Conservation (phyloP, 2,888 invertebrate genomes). For the Lepidonotus clava region DNA sequence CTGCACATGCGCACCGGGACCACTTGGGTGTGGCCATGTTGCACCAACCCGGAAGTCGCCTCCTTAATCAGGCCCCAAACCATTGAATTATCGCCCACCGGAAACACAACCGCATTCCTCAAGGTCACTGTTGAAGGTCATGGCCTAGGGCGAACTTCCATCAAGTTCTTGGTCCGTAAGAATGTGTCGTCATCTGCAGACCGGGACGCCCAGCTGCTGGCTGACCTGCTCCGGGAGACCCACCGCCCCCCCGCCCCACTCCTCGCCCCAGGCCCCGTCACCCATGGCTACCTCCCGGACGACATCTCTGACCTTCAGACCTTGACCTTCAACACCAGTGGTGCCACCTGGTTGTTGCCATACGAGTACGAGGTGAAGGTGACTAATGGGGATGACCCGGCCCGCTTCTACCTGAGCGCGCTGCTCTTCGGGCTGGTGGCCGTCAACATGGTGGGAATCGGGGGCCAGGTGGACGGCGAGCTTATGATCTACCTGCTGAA, state of each 20-base stretch:
- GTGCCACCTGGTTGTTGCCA: constrained; percentile 57
- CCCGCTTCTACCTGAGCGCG: constrained; percentile 51
- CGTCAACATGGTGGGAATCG: constrained; percentile 60
- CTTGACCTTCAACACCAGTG: background rate
- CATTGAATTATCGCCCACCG: background rate
- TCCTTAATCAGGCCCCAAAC: background rate
- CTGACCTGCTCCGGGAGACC: background rate
- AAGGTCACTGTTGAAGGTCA: constrained; percentile 33
- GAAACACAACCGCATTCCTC: constrained; percentile 11
- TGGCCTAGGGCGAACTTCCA: constrained; percentile 56
- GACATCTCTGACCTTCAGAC: background rate
- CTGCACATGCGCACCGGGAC: background rate
- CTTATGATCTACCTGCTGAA: constrained; percentile 57
- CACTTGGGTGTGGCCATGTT: constrained; percentile 48
- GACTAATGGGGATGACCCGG: background rate
- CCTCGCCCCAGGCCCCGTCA: background rate
- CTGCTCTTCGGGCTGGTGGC: constrained; percentile 56
- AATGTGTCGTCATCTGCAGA: background rate
- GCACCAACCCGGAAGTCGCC: constrained; percentile 47
- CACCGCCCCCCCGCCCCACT: background rate
- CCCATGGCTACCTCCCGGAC: background rate
- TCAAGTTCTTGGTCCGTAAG: constrained; percentile 56
- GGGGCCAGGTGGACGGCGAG: constrained; percentile 60
- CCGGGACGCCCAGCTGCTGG: too few relatives aligned
- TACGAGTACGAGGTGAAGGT: constrained; percentile 58